Percentiles rank a stretch among this genome's conserved stretches.
These are phyloP conservation scores for Bombylius discolor DNA, from an alignment of 2,888 invertebrate species.

Conservation along the genomic window DNA sequence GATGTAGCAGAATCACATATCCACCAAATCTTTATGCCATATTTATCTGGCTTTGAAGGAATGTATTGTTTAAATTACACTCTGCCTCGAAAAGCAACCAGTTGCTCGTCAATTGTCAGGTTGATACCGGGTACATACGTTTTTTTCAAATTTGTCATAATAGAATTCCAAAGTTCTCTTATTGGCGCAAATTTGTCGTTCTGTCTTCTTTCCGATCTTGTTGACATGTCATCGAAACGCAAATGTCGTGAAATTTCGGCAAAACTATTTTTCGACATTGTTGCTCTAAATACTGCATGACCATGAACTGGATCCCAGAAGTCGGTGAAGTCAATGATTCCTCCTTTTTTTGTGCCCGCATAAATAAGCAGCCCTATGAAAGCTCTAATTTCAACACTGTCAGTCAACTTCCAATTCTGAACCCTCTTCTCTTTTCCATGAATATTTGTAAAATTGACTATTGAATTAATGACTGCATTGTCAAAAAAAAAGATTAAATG, in stretches of 20 bases:
- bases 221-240: constrained; percentile 2
- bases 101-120: constrained; percentile 6
- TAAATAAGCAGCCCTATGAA: not conserved
- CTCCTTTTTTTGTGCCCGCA: constrained; percentile 1
- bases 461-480: no score
- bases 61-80: not conserved
- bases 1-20: not conserved
- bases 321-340: constrained; percentile 1
- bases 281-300: constrained; percentile 3
- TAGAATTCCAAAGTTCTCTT: not conserved
- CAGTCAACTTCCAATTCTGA: no score
- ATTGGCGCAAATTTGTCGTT: not conserved
- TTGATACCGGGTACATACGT: constrained; percentile 1
- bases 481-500: no score
- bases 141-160: constrained; percentile 2
- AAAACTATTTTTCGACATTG: constrained; percentile 6
- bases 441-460: no score
- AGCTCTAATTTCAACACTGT: not conserved
- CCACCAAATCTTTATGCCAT: constrained; percentile 8
- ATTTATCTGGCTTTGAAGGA: constrained; percentile 4
- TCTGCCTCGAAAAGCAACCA: constrained; percentile 9
- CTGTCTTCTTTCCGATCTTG: constrained; percentile 1
- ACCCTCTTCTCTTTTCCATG: no score
- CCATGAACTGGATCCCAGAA: constrained; percentile 4
- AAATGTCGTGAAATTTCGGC: constrained; percentile 4